Evolutionary conservation across 2,797 vertebrate species (phyloP).

Genomic region (Aselliscus stoliczkanus): DNA sequence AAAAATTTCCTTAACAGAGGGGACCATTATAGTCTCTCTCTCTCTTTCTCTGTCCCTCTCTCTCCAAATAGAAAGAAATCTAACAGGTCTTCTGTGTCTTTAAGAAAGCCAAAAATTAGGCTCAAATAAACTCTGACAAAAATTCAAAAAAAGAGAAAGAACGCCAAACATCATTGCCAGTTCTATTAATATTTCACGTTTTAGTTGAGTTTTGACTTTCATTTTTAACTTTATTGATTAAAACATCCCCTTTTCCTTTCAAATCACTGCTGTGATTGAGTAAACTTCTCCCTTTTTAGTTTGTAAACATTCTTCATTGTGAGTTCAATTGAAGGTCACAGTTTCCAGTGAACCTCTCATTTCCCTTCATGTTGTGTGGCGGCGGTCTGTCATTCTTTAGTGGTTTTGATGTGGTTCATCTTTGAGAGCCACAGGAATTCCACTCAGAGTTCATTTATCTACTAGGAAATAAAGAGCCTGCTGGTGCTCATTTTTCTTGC

Average conservation of each 20-base stretch:
- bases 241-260: neutral
- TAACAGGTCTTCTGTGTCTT: conserved; percentile 37
- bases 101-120: conserved; percentile 62
- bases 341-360: conserved; percentile 63
- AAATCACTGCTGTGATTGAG: neutral
- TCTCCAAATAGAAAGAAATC: conserved; percentile 32
- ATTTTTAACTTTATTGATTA: conserved; percentile 30
- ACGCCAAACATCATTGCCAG: conserved; percentile 65
- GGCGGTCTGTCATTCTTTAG: conserved; percentile 30
- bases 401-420: conserved; percentile 61
- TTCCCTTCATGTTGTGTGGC: conserved; percentile 50
- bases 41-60: neutral
- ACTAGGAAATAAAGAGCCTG: neutral
- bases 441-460: conserved; percentile 12
- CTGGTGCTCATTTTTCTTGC: neutral
- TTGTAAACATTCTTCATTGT: conserved; percentile 32
- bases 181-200: conserved; percentile 65
- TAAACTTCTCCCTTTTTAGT: conserved; percentile 30
- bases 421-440: conserved; percentile 58
- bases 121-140: too few species aligned
- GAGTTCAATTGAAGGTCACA: conserved; percentile 50
- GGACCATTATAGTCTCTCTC: neutral
- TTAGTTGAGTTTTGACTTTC: conserved; percentile 21
- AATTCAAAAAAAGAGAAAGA: neutral
- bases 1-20: neutral